These are phyloP conservation scores for Cryptotis parvus DNA, from an alignment of 2,113 vertebrate genomes.

Conservation along the genomic window DNA sequence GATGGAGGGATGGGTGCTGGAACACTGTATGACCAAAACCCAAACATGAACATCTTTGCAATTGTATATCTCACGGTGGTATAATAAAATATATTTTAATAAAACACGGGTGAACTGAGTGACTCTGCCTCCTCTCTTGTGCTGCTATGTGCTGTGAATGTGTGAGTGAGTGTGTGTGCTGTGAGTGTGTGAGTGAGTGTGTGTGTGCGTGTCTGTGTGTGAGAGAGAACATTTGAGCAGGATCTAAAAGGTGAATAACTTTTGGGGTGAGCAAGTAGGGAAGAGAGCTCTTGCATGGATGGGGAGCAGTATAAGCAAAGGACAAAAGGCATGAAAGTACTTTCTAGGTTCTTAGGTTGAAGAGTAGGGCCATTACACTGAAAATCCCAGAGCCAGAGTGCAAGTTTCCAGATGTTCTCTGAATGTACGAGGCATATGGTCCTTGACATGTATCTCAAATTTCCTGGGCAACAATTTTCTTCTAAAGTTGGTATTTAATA, in stretches of 20 bases:
- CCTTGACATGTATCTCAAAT: neutral
- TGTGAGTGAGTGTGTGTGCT: too few relatives aligned
- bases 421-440: neutral
- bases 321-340: neutral
- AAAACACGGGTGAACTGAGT: too few relatives aligned
- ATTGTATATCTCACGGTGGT: too few relatives aligned
- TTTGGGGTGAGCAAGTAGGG: neutral
- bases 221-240: neutral
- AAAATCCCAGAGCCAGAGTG: neutral
- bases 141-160: too few relatives aligned
- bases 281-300: neutral
- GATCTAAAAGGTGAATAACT: neutral
- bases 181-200: too few relatives aligned
- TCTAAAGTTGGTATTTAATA: neutral
- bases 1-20: too few relatives aligned
- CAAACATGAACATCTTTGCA: too few relatives aligned
- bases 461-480: neutral
- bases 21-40: too few relatives aligned
- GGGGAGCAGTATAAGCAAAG: neutral
- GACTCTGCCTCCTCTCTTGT: too few relatives aligned
- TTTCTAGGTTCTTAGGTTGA: neutral
- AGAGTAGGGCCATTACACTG: neutral
- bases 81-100: too few relatives aligned
- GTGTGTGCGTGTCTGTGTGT: too few relatives aligned
- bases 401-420: neutral